phyloP scores from a whole-genome alignment of 2,113 vertebrate species.

The Silurus glanis region DNA sequence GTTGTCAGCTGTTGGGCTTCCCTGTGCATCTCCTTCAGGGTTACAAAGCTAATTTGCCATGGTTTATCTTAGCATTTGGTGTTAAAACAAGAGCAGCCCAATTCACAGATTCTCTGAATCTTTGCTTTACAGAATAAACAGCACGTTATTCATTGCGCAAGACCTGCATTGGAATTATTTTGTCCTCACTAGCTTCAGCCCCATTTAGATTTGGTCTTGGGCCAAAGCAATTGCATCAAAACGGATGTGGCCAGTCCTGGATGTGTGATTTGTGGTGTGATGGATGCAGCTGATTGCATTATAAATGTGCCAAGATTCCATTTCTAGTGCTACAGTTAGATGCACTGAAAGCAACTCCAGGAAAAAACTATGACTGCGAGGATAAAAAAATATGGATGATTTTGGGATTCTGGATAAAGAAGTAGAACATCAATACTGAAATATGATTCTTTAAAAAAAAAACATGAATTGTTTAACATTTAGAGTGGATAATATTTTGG shows the following conservation, averaged over 20 bases:
- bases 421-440: not conserved
- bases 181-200: constrained; percentile 32
- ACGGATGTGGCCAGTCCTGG: constrained; percentile 26
- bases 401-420: not conserved
- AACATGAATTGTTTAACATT: not conserved
- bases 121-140: not conserved
- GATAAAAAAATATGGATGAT: not conserved
- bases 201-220: constrained; percentile 43
- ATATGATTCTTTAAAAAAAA: not conserved
- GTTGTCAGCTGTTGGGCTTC: not conserved
- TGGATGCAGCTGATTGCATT: constrained; percentile 29
- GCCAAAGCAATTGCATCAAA: constrained; percentile 42
- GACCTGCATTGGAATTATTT: constrained; percentile 10
- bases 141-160: not conserved
- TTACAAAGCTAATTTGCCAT: not conserved
- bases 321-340: constrained; percentile 32
- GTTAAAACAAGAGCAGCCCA: not conserved
- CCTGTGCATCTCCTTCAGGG: not conserved
- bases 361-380: not conserved
- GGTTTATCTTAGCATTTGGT: not conserved
- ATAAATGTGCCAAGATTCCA: constrained; percentile 32
- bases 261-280: constrained; percentile 43
- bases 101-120: not conserved
- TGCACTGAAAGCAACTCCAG: constrained; percentile 7
- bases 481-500: not conserved